Evolutionary conservation across 2,797 vertebrate species (phyloP), one percentile per base, ranked within the genome.

Genomic region (Dipus sagitta): DNA sequence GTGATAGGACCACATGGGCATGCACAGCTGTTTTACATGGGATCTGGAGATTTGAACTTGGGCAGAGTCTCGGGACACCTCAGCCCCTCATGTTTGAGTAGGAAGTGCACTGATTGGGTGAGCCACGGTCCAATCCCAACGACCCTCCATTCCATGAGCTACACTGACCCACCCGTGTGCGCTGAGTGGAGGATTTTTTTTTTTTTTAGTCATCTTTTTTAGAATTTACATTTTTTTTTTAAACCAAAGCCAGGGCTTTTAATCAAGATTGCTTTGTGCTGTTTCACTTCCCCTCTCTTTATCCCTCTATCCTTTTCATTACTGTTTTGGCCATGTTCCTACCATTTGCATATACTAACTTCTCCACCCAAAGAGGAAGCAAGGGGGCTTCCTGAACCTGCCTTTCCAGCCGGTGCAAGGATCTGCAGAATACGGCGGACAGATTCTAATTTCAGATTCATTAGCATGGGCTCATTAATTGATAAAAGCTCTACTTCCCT

Each of bases 391-490:
- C 83, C 52, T 52, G 70, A 87, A 20, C 6, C 42, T 30, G 76
- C 71, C 18, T 52, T 32, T 54, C 77, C 71, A 65, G 86, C 18
- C 62, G 60, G 58, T 38, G 70, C 79, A 65, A 74, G 86, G 83
- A 90, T 76, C 71, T 23, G 54, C 34, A 80, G 74, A 81, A 65
- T 32, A 24, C 26, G 10, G 34, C 67, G 47, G 78, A 82, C 90
- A 77, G 86, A 21, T 52, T 62, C 79, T 32, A n/a, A 82, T n/a
- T 60, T 70, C 87, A 80, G 38, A 54, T 74, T 92, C 78, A 68
- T 72, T 92, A 42, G 81, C 77, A n/a, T 21, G 80, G 80, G 64
- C 24, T 92, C 30, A 4, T 93, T 79, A 88, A 88, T 79, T 83
- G 54, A 94, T 82, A 90, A 88, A 75, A 15, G 8, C 47, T 15